Conservation (phyloP, 2,888 invertebrate genomes). For the Calameuta idolon region DNA sequence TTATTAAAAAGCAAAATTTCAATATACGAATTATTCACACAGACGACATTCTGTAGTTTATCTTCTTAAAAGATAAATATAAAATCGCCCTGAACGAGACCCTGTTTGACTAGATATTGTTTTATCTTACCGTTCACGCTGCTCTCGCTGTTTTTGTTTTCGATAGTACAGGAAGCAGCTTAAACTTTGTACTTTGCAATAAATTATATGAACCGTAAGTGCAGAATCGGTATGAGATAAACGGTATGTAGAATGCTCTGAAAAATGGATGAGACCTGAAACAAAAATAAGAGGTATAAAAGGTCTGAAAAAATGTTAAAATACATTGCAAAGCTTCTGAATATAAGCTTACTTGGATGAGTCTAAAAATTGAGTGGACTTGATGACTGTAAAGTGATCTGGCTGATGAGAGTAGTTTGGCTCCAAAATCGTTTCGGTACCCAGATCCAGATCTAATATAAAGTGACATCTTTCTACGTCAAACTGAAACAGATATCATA, state of each 20-base stretch:
- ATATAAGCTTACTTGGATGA: conserved; percentile 69
- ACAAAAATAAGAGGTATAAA: conserved; percentile 25
- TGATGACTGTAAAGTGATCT: conserved; percentile 79
- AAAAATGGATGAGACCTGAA: conserved; percentile 78
- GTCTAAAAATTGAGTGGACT: conserved; percentile 81
- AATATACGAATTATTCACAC: background rate
- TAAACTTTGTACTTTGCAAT: conserved; percentile 69
- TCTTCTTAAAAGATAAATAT: background rate
- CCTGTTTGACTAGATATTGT: conserved; percentile 30
- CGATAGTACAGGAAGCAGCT: conserved; percentile 35
- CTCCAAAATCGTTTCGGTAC: conserved; percentile 76
- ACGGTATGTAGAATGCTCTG: conserved; percentile 90
- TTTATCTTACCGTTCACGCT: background rate
- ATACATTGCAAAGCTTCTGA: conserved; percentile 16
- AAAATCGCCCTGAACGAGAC: conserved; percentile 25
- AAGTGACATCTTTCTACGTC: conserved; percentile 84
- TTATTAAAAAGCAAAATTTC: background rate
- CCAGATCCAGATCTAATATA: conserved; percentile 84
- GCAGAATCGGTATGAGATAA: conserved; percentile 75
- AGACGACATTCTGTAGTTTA: background rate
- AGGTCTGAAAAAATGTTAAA: background rate
- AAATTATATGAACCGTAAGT: conserved; percentile 81
- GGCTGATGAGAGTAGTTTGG: conserved; percentile 81
- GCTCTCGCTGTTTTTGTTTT: conserved; percentile 35
- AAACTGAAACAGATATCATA: conserved; percentile 72